Evolutionary conservation across 2,113 vertebrate genomes (phyloP), one percentile per base, ranked within the genome.

Genomic region (Tyrannus savana): DNA sequence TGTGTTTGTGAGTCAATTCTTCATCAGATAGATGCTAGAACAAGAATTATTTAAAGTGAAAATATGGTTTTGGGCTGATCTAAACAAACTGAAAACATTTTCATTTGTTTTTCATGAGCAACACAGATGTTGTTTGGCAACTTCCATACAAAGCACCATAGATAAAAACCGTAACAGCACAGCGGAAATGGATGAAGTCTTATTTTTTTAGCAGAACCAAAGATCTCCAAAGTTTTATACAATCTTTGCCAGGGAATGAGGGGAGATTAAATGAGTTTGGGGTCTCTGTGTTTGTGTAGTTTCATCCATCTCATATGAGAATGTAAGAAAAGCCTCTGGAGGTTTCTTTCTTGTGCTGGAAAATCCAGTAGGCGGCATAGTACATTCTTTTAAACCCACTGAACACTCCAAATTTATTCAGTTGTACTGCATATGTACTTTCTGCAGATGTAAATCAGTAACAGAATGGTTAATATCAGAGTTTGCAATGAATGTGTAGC

Each of bases 81-180:
- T 97, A 94, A 97, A 95, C 87, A 93, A 96, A 89, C 49, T 84
- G 64, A 83, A 94, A 95, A 55, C 22, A 77, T 77, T 95, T 89
- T 97, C 46, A 63, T 89, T 95, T 95, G 83, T 90, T 96, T 96
- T 96, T 95, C 67, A 59, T 63, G 33, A 95, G 56, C 74, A 90
- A 96, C 84, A 77, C 95, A 97, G 95, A 97, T 95, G 96, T 96
- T 95, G 52, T 91, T 93, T 97, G 93, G 93, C 87, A 95, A 72
- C 72, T 46, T 88, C 67, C 44, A 50, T 78, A 37, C 42, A 88
- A 86, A 96, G n/a, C 72, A 94, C 82, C 90, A 86, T 72, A 93
- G 92, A 96, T 96, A 96, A 97, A 97, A 95, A 95, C 91, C 67
- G 10, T 96, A 94, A 94, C 87, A 90, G 42, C 63, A 80, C 90